Conservation (phyloP, 2,888 invertebrate species). For the Tanypteryx hageni region DNA sequence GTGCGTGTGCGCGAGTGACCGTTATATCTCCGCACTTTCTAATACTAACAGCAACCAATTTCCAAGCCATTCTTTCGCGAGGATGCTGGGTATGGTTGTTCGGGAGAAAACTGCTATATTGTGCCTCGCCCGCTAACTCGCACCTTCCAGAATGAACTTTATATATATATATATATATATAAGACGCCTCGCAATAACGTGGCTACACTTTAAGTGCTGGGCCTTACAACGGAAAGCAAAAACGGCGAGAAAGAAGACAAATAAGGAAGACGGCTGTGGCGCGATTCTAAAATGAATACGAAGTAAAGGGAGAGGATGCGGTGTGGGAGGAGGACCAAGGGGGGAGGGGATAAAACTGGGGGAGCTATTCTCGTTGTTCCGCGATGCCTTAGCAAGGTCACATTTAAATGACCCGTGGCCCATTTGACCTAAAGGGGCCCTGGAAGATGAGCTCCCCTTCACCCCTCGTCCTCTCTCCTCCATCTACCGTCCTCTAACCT, state of each 20-base stretch:
- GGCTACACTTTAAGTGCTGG: not conserved
- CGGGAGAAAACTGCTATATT: no score
- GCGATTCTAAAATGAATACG: conserved; percentile 23
- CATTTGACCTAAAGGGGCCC: conserved; percentile 4
- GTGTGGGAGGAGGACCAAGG: not conserved
- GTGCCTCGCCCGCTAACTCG: no score
- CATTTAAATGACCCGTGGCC: not conserved
- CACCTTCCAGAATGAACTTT: not conserved
- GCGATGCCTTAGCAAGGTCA: not conserved
- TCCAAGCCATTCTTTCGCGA: no score
- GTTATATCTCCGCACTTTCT: no score
- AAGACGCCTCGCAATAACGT: no score
- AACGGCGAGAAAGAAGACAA: not conserved
- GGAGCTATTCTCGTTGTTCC: no score
- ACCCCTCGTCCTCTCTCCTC: not conserved
- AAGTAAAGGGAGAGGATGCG: not conserved
- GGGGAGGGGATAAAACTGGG: not conserved
- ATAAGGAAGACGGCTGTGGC: not conserved
- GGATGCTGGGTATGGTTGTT: no score
- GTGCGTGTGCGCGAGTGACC: no score
- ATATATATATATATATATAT: not conserved
- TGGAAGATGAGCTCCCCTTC: conserved; percentile 10
- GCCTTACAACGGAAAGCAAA: not conserved
- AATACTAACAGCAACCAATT: no score
- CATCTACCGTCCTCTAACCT: not conserved